Evolutionary conservation across 2,888 invertebrate species (phyloP), one percentile per base, ranked within the genome.

Genomic region (Allacma fusca): DNA sequence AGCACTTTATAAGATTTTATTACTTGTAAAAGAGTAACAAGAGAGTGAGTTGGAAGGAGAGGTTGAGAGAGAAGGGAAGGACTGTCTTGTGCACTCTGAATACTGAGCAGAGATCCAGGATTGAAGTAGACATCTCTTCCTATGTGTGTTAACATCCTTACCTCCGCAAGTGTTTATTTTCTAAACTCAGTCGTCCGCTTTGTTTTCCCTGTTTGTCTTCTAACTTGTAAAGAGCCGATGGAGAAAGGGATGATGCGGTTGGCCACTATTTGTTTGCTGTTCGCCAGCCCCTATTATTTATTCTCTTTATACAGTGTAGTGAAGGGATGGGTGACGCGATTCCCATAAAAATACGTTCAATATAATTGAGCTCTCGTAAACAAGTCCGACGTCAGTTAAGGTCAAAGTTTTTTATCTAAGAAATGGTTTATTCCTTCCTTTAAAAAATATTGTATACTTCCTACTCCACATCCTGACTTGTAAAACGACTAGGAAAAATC

Each of bases 311-410:
- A 50, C 7, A 9, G 59, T 29, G 50, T 19, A 43, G 50, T 12
- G 59, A 57, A 59, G 21, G 59, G 7, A 59, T 7, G 71, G 71
- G 21, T 62, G 26, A 43, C 44, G 70, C 59, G 44, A 40, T n/a
- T 16, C 28, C 62, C 71, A 76, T 71, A 71, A 70, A 72, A 65
- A 71, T 26, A 71, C 44, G 57, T 62, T 77, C 43, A 50, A 57
- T 50, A 70, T 23, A 57, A 64, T 26, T 69, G 64, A 40, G 59
- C 24, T 43, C 70, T 13, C 29, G 59, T 69, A 70, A 43, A 68
- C 21, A 65, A 76, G 23, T 1, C 12, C 1, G 28, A 1, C 24
- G n/a, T 70, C 50, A 5, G n/a, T 5, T 13, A 19, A 19, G 16
- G 16, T 50, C n/a, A 5, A n/a, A 4, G 16, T 50, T 50, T 50